These are phyloP conservation scores for Chrysoperla carnea DNA, from an alignment of 1,140 invertebrate species.

Conservation along the genomic window DNA sequence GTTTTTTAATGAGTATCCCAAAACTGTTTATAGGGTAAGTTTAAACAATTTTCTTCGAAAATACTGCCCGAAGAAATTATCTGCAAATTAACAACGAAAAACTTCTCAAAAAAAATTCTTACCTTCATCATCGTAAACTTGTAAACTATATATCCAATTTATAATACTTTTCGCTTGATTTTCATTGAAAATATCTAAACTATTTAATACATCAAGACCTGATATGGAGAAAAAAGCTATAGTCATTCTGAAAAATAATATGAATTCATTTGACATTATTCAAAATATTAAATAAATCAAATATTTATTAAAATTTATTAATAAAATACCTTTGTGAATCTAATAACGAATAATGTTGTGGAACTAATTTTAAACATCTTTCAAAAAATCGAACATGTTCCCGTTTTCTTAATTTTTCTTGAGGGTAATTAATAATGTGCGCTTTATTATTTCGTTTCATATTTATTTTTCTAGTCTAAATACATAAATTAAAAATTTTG, in stretches of 20 bases:
- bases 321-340: not conserved
- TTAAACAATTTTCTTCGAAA: no score
- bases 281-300: not conserved
- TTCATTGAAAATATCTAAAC: conserved; percentile 44
- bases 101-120: conserved; percentile 11
- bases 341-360: not conserved
- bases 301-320: not conserved
- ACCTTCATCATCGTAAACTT: conserved; percentile 47
- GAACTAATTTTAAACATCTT: not conserved
- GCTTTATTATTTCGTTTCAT: no score
- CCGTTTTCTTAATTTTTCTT: not conserved
- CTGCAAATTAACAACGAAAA: conserved; percentile 5
- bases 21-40: no score
- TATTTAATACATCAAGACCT: conserved; percentile 70
- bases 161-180: conserved; percentile 51
- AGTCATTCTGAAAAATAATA: conserved; percentile 47
- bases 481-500: no score
- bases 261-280: not conserved
- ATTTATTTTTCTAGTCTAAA: no score
- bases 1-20: no score
- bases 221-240: conserved; percentile 81
- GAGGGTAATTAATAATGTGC: no score
- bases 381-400: not conserved
- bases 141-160: conserved; percentile 78
- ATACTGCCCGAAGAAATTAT: conserved; percentile 2